phyloP scores from a whole-genome alignment of 2,888 invertebrate genomes.

The Thera britannica region DNA sequence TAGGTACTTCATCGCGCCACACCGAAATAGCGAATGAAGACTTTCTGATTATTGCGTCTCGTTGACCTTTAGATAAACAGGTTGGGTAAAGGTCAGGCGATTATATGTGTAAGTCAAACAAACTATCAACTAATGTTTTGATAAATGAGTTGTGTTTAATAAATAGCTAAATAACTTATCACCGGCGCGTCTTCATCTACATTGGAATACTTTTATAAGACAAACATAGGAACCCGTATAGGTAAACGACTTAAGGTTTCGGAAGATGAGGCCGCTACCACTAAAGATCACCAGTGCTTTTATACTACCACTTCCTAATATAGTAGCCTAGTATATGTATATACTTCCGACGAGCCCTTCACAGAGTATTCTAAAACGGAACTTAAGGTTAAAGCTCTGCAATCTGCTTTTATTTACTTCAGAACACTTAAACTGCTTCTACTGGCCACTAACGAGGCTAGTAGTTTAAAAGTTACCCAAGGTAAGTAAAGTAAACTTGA shows the following conservation, averaged over 20 bases:
- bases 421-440: not conserved
- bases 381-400: too few species aligned
- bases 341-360: too few species aligned
- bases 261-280: too few species aligned
- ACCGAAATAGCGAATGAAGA: conserved; percentile 44
- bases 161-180: not conserved
- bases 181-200: too few species aligned
- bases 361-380: too few species aligned
- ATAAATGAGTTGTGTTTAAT: not conserved
- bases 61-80: conserved; percentile 49
- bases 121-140: conserved; percentile 21
- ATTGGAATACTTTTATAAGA: too few species aligned
- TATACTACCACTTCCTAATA: too few species aligned
- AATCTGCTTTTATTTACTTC: too few species aligned
- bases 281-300: too few species aligned
- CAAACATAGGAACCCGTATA: too few species aligned
- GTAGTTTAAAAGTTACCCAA: conserved; percentile 8
- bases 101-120: conserved; percentile 44
- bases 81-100: conserved; percentile 50
- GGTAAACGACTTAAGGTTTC: too few species aligned
- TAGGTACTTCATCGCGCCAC: conserved; percentile 57
- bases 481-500: conserved; percentile 13
- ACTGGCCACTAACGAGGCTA: not conserved
- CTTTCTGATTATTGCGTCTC: conserved; percentile 22
- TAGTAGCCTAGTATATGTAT: too few species aligned